Evolutionary conservation across 2,113 vertebrate species (phyloP).

Genomic region (Nesogale talazaci): DNA sequence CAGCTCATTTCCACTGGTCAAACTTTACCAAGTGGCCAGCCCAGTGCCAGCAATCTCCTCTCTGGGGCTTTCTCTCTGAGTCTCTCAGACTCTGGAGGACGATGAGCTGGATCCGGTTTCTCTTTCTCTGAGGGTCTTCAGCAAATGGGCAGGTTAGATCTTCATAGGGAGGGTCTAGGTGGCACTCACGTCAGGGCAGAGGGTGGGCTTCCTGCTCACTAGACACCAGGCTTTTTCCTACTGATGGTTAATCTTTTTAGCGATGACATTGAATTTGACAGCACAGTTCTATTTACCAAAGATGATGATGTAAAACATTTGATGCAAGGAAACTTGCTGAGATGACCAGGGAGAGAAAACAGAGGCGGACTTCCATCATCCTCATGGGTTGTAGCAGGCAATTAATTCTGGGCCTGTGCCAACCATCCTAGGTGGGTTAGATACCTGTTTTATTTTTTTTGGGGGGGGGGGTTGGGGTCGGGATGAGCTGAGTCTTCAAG

Average conservation of each 20-base stretch:
- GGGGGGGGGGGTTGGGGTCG: too few species aligned
- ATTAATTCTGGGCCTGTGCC: not conserved
- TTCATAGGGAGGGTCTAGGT: not conserved
- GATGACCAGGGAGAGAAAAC: conserved; percentile 38
- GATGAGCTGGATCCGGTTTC: conserved; percentile 40
- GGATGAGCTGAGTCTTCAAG: conserved; percentile 1
- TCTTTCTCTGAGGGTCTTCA: not conserved
- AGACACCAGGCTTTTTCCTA: not conserved
- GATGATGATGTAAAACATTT: not conserved
- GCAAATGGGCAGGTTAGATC: conserved; percentile 20
- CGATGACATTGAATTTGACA: conserved; percentile 5
- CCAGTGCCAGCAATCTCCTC: not conserved
- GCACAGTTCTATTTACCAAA: not conserved
- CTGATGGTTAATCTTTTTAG: conserved; percentile 4
- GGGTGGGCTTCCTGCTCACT: not conserved
- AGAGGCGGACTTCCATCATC: not conserved
- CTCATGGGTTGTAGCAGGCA: not conserved
- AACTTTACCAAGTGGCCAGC: not conserved
- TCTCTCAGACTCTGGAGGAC: conserved; percentile 16
- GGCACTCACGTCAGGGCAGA: not conserved
- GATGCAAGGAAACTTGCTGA: not conserved
- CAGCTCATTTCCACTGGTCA: not conserved
- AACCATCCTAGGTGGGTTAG: not conserved
- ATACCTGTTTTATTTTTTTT: not conserved
- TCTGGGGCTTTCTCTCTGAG: conserved; percentile 25